A percentile compares a stretch with the other conserved stretches of the same genome.
phyloP scores from a whole-genome alignment of 2,113 vertebrate species.

The Shinisaurus crocodilurus region DNA sequence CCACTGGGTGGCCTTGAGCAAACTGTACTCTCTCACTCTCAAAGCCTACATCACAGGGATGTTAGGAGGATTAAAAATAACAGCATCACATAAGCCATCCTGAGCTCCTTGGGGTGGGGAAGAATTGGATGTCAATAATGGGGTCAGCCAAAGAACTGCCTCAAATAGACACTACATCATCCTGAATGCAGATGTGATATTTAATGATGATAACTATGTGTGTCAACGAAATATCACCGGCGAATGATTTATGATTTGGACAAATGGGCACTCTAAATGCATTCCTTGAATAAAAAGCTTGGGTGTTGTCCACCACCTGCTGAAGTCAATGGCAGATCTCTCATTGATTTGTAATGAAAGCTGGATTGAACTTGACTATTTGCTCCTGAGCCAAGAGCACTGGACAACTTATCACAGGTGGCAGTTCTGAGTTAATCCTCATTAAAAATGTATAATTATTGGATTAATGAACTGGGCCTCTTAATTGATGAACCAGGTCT shows the following conservation, averaged over 20 bases:
- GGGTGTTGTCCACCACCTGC: background rate
- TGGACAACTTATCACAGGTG: background rate
- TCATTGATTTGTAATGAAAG: background rate
- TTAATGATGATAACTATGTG: constrained; percentile 7
- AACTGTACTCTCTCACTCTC: background rate
- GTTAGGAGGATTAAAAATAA: background rate
- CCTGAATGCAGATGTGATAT: constrained; percentile 9
- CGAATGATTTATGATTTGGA: constrained; percentile 3
- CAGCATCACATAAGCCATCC: background rate
- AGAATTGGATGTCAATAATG: background rate
- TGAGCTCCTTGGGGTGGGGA: background rate
- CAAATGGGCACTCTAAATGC: background rate
- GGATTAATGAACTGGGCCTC: background rate
- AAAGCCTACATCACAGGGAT: background rate
- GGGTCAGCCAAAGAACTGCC: background rate
- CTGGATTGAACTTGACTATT: background rate
- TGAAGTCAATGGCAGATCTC: too few relatives aligned
- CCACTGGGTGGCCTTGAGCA: background rate
- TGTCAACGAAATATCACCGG: background rate
- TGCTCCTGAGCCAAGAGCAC: background rate
- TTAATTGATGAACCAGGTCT: background rate
- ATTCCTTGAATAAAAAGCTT: background rate
- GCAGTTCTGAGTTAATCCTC: background rate
- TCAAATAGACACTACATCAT: constrained; percentile 12
- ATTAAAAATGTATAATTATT: background rate